A percentile compares a stretch with the other conserved stretches of the same genome.
These are phyloP conservation scores for Calliopum simillimum DNA, from an alignment of 2,888 invertebrate genomes.

Conservation along the genomic window DNA sequence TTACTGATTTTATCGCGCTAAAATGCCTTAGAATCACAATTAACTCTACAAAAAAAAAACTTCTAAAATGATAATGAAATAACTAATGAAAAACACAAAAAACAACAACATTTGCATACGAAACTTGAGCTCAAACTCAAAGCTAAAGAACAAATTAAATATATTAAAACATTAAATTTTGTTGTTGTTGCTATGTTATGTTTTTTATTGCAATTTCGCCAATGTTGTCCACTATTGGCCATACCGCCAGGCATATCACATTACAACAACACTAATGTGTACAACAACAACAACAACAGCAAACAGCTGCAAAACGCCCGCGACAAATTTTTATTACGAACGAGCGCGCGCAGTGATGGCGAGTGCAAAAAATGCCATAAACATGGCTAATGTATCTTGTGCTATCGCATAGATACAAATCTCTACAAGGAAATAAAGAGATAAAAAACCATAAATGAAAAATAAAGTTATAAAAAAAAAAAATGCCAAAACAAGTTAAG, in stretches of 20 bases:
- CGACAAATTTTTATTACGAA: slow-evolving; percentile 22
- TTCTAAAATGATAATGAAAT: slow-evolving; percentile 33
- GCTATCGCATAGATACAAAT: slow-evolving; percentile 19
- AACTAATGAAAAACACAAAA: slow-evolving; percentile 27
- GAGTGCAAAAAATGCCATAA: slow-evolving; percentile 23
- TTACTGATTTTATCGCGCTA: no score
- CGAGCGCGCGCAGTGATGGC: not conserved
- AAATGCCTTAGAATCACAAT: no score
- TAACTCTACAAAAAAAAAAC: no score
- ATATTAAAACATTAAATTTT: no score
- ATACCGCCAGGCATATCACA: slow-evolving; percentile 21
- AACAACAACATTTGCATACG: not conserved
- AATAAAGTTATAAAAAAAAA: slow-evolving; percentile 13
- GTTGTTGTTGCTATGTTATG: no score
- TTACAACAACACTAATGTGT: slow-evolving; percentile 25
- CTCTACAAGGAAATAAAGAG: not conserved
- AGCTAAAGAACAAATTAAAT: no score
- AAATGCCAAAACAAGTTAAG: not conserved
- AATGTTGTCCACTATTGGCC: not conserved
- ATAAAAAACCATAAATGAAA: slow-evolving; percentile 7
- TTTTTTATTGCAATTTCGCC: not conserved
- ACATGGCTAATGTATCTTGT: slow-evolving; percentile 27
- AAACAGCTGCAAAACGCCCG: slow-evolving; percentile 45
- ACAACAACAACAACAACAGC: slow-evolving; percentile 53
- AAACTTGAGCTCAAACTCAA: no score